Evolutionary conservation across 2,888 invertebrate genomes (phyloP), one percentile per base, ranked within the genome.

Genomic region (Lithosia quadra): DNA sequence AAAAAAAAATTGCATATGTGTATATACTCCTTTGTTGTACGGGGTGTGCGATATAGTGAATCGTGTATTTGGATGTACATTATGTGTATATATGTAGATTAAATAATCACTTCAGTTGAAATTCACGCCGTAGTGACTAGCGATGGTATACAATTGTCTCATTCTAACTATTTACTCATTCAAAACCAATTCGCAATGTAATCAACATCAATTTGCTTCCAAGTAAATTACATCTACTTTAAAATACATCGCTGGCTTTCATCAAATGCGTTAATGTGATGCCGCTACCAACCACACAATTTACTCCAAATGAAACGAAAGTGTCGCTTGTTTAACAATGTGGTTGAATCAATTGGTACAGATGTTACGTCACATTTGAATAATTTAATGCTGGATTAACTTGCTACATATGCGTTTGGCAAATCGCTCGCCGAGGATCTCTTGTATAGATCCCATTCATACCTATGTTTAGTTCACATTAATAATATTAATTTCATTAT

Each of bases 131-230:
- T 15, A 2, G 1, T 21, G 13, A 33, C 5, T 8, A 36, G 34
- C 11, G 13, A 60, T 4, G 0, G 2, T 43, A 18, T 24, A 9
- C 11, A 15, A 39, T 22, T 39, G 8, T 39, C 18, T 60, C 13
- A 15, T 36, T 56, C 11, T 36, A 8, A 57, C 13, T 43, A 24
- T n/a, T 65, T 43, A 39, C 15, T 49, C 62, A 62, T 39, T 61
- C 57, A 65, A 73, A 75, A 72, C 68, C 73, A 78, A 80, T 74
- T 74, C 69, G 67, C 55, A 60, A 69, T 60, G 21, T 75, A 68
- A 63, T 69, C 74, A 71, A 62, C 63, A 55, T n/a, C 61, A 33
- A 67, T 64, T 64, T 55, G 34, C 3, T 63, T 49, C 56, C 21
- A 68, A 62, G 39, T 71, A 65, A 68, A 58, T 49, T 55, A 70